Evolutionary conservation across 2,113 vertebrate species (phyloP).

Genomic region (Oncorhynchus masou): DNA sequence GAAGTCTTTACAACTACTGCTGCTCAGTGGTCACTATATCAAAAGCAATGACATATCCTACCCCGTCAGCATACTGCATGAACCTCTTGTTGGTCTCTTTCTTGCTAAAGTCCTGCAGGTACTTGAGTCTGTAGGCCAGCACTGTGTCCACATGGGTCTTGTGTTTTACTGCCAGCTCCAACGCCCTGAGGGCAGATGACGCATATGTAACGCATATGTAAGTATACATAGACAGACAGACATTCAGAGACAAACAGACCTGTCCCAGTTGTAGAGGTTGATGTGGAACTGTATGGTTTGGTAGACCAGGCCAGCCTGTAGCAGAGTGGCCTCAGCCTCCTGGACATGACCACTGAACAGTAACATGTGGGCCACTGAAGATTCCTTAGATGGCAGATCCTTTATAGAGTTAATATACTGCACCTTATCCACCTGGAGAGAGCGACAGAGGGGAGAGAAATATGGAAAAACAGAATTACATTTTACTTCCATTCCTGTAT

Average conservation of each 20-base stretch:
- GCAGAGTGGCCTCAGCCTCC: slow-evolving; percentile 85
- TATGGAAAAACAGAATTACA: neutral
- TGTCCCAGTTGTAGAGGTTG: slow-evolving; percentile 93
- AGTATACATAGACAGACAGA: neutral
- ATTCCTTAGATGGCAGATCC: slow-evolving; percentile 90
- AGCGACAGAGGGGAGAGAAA: neutral
- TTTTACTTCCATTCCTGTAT: no score
- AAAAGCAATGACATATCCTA: slow-evolving; percentile 56
- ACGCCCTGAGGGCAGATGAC: slow-evolving; percentile 77
- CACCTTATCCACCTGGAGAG: slow-evolving; percentile 85
- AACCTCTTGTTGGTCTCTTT: slow-evolving; percentile 92
- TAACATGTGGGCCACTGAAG: slow-evolving; percentile 85
- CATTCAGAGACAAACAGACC: slow-evolving; percentile 53
- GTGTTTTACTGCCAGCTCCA: slow-evolving; percentile 96
- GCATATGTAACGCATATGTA: neutral
- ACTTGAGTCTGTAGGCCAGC: slow-evolving; percentile 89
- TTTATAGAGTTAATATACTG: slow-evolving; percentile 91
- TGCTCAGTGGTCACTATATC: no score
- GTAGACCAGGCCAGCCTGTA: slow-evolving; percentile 88
- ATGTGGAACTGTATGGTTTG: slow-evolving; percentile 93
- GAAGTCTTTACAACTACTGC: no score
- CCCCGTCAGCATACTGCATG: slow-evolving; percentile 89
- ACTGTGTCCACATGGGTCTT: slow-evolving; percentile 98
- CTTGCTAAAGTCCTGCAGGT: slow-evolving; percentile 85
- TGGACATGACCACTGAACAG: slow-evolving; percentile 89